Evolutionary conservation across 2,797 vertebrate genomes (phyloP), one percentile per base, ranked within the genome.

Genomic region (Crax fasciolata): DNA sequence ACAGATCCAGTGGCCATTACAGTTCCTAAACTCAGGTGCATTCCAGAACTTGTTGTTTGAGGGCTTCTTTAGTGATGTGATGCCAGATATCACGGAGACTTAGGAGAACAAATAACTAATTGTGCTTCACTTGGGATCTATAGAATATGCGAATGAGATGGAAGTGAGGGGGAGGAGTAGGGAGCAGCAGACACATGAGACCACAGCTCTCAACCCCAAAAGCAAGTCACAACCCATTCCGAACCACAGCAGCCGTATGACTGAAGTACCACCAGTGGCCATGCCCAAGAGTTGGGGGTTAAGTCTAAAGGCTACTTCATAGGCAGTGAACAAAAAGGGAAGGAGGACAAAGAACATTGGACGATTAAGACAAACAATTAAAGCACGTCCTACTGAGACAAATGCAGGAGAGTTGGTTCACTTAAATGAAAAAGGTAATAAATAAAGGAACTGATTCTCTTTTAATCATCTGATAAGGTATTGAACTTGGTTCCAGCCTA

Each of bases 221-320:
- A 89, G 83, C 59, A 93, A 83, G 92, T 83, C 65, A 67, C 52
- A 84, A 89, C 20, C 66, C 63, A 43, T 70, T 77, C 65, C 65
- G 72, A 87, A 93, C 44, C 65, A 41, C 32, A 52, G 72, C 28
- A 71, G 41, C 72, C 55, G 74, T 58, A 71, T 13, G 74, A 57
- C 77, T 18, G 62, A 85, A 85, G 61, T 32, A 55, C 57, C 57
- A 80, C 28, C 87, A 83, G 74, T 38, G 76, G 68, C 65, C 79
- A 73, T 21, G 87, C 38, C 68, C 61, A 89, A 91, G 66, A 35
- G 30, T 62, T 41, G 84, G 49, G 25, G 54, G 25, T 68, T 83
- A 85, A 92, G 30, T 75, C 72, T 70, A 65, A 89, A 63, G 72
- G 75, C 63, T 82, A 61, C 44, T 91, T 83, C 67, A 87, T 27